A percentile compares a stretch with the other conserved stretches of the same genome.
phyloP scores from a whole-genome alignment of 2,113 vertebrate genomes.

The Arenaria interpres region DNA sequence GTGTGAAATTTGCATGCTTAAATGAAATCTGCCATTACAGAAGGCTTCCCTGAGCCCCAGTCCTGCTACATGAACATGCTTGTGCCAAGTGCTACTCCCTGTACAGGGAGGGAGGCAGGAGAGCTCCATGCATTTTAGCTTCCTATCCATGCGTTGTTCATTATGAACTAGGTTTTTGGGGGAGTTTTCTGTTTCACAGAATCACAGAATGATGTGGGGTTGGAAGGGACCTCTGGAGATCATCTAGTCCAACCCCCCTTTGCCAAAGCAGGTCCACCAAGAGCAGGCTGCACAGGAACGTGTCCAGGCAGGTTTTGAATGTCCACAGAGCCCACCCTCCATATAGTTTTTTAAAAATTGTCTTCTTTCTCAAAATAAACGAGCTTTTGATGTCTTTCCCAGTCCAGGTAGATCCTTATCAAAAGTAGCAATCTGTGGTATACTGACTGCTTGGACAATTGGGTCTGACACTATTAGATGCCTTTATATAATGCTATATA shows the following conservation, averaged over 20 bases:
- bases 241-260: too few relatives aligned
- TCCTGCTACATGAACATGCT: neutral
- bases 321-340: neutral
- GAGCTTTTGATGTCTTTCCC: neutral
- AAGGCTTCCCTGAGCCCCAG: rapidly evolving
- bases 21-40: neutral
- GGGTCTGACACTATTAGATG: neutral
- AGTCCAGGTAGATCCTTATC: neutral
- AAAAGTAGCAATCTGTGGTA: neutral
- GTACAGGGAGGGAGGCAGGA: neutral
- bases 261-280: too few relatives aligned
- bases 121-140: neutral
- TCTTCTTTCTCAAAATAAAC: neutral
- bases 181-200: neutral
- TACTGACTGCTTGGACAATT: neutral
- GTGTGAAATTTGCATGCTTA: neutral
- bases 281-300: too few relatives aligned
- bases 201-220: too few relatives aligned
- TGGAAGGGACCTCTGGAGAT: too few relatives aligned
- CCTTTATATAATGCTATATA: neutral
- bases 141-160: neutral
- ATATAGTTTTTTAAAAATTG: neutral
- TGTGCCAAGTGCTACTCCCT: neutral
- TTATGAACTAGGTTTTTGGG: neutral
- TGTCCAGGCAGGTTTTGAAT: too few relatives aligned